Base-by-base conservation (phyloP, 1,140 invertebrate genomes). In the Megathymus violae region DNA sequence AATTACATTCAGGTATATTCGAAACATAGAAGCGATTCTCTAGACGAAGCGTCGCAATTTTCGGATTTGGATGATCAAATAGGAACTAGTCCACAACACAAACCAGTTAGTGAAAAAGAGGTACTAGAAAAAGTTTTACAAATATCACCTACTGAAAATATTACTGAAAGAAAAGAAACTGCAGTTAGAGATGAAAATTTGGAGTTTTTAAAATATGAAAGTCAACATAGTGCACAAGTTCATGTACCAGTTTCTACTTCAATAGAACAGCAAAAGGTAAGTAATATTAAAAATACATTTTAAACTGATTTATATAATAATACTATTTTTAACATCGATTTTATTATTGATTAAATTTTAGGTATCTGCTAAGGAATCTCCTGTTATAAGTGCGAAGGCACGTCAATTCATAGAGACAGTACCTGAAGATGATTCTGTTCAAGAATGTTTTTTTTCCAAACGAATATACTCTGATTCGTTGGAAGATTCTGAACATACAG, bases 381-480 rank as follows among this genome's bases (percentile, higher is more conserved):
- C 87, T 16, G 88, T 90, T 3, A 92, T 92, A 47, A 92, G 91
- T 69, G 88, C 91, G 15, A 92, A 92, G 70, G 91, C 91, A 13
- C 78, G 91, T 14, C 91, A 92, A 58, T 92, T 92, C 63, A 92
- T 92, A 67, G 91, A 92, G 73, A 92, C 91, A 3, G 89, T 92
- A 10, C 90, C 91, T 9, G 91, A 92, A 81, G 91, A 91, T 76
- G 90, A 91, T 66, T 91, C 89, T 16, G 89, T 92, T 5, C 91
- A 91, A 71, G 91, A 92, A 74, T 92, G 91, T 62, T 92, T 92
- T 81, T 92, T 92, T 64, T 92, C 91, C 0, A 91, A 92, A 75
- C 76, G 91, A 22, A 92, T 92, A 54, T 92, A 92, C 59, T 92
- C 91, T 46, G 91, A 92, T 67, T 92, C 91, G 6, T 66, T 92